These are phyloP conservation scores for Todiramphus chloris DNA, from an alignment of 2,113 vertebrate species.

Conservation along the genomic window DNA sequence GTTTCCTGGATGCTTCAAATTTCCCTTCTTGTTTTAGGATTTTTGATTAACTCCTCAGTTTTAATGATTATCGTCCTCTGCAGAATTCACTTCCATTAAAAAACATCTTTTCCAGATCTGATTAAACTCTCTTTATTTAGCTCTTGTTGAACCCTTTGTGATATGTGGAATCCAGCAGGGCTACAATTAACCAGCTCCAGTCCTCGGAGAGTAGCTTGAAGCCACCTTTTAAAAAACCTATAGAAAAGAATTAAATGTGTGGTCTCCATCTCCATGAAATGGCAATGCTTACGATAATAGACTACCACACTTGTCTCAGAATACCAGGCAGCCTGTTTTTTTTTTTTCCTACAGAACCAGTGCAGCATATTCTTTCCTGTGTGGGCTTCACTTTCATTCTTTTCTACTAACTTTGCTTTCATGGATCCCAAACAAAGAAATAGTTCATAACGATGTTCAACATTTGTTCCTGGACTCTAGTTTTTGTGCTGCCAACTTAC, in stretches of 20 bases:
- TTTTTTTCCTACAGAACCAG: background rate
- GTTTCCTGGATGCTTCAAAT: conserved; percentile 37
- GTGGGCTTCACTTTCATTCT: background rate
- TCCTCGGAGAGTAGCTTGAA: conserved; percentile 54
- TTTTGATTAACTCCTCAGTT: conserved; percentile 68
- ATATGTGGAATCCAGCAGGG: conserved; percentile 53
- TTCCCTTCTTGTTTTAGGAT: conserved; percentile 47
- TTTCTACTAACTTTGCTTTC: background rate
- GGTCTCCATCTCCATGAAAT: conserved; percentile 35
- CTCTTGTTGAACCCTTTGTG: conserved; percentile 63
- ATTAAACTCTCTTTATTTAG: conserved; percentile 69
- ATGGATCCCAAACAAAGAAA: background rate
- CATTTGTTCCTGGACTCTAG: background rate
- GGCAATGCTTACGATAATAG: background rate
- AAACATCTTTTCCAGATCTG: conserved; percentile 62
- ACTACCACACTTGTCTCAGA: background rate
- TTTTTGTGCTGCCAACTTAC: background rate
- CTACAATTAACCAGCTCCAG: conserved; percentile 60
- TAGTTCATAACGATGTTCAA: background rate
- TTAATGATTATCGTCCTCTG: conserved; percentile 70
- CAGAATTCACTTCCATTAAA: conserved; percentile 70
- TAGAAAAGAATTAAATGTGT: conserved; percentile 46
- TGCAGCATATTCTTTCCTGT: background rate
- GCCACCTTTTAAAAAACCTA: conserved; percentile 41
- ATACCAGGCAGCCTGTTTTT: background rate